phyloP scores from a whole-genome alignment of 35 echinoderm and acorn worm genomes.

The Hemicentrotus pulcherrimus region DNA sequence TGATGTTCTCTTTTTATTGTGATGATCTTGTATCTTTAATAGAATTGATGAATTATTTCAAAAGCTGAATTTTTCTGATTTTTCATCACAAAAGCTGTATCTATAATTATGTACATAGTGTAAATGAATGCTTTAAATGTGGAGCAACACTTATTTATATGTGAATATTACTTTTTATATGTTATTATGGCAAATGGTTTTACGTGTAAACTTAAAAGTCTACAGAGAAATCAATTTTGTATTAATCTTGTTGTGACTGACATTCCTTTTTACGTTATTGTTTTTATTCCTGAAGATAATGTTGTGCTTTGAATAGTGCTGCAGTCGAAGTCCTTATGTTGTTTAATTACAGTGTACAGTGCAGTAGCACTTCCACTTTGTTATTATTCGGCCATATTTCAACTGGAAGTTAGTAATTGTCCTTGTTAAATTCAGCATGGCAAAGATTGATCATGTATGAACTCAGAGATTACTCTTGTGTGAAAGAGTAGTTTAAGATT shows the following conservation, averaged over 20 bases:
- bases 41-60: too few species aligned
- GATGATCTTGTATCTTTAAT: not conserved
- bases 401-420: too few species aligned
- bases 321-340: not conserved
- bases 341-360: not conserved
- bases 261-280: not conserved
- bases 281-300: not conserved
- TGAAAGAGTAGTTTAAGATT: too few species aligned
- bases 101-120: constrained; percentile 29
- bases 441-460: too few species aligned
- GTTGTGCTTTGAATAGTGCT: not conserved
- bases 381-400: too few species aligned
- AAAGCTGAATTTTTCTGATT: not conserved
- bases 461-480: too few species aligned
- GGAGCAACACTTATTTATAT: constrained; percentile 42
- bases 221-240: not conserved
- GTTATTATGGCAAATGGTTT: constrained; percentile 16
- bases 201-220: not conserved
- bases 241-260: not conserved
- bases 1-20: not conserved
- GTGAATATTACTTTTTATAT: constrained; percentile 44
- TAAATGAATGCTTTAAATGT: constrained; percentile 35
- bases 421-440: too few species aligned
- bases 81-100: not conserved
- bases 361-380: not conserved